These are phyloP conservation scores for Intellagama lesueurii DNA, from an alignment of 2,797 vertebrate species.

Conservation along the genomic window DNA sequence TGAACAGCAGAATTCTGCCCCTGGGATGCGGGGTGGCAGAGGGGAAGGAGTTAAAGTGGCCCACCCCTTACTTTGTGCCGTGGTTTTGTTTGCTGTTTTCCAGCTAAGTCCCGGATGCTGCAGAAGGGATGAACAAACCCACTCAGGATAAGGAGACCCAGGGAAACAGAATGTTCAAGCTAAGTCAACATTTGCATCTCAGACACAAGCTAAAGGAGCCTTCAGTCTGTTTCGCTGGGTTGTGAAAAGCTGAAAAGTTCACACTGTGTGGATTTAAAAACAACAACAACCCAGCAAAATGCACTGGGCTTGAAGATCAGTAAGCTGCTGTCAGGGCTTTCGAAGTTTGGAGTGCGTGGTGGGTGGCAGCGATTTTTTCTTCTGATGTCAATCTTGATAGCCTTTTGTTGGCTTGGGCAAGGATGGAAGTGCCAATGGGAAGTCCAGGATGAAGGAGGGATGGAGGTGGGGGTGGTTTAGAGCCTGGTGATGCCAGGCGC, in stretches of 20 bases:
- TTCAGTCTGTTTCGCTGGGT: not conserved
- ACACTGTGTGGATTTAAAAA: rapidly evolving
- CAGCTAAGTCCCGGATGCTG: not conserved
- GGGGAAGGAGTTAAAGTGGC: conserved; percentile 51
- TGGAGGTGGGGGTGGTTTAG: too few relatives aligned
- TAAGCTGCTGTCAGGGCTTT: rapidly evolving
- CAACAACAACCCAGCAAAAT: rapidly evolving
- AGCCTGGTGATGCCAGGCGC: too few relatives aligned
- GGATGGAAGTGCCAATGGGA: rapidly evolving
- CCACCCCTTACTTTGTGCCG: not conserved
- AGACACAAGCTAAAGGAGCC: not conserved
- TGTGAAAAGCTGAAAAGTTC: rapidly evolving
- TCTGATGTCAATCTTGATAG: not conserved
- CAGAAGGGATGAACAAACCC: not conserved
- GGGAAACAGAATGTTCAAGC: not conserved
- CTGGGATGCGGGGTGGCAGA: rapidly evolving
- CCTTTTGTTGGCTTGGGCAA: rapidly evolving
- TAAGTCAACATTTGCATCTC: conserved; percentile 2
- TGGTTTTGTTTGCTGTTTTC: not conserved
- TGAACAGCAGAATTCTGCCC: not conserved
- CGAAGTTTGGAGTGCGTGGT: not conserved
- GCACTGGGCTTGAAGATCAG: not conserved
- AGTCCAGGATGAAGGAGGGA: rapidly evolving
- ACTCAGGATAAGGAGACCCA: not conserved
- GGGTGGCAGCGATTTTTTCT: not conserved